A percentile compares a stretch with the other conserved stretches of the same genome.
Evolutionary conservation across 2,797 vertebrate species (phyloP).

Genomic region (Sebastes elongatus): DNA sequence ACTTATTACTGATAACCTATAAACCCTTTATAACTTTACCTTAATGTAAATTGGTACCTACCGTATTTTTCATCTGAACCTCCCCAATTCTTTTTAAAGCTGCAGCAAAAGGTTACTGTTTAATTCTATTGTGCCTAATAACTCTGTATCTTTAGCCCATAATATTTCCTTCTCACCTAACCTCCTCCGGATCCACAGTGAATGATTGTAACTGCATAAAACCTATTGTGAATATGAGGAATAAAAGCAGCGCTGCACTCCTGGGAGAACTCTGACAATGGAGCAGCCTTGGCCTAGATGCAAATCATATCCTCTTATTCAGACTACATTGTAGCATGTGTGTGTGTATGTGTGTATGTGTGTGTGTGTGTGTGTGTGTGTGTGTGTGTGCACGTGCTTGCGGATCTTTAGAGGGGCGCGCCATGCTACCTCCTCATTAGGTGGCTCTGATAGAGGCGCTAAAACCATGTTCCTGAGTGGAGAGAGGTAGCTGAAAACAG

Average conservation of each 20-base stretch:
- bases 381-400: conserved; percentile 6
- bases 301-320: conserved; percentile 70
- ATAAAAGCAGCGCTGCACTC: conserved; percentile 71
- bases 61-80: conserved; percentile 6
- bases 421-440: conserved; percentile 67
- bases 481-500: background rate
- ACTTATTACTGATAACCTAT: background rate
- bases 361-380: background rate
- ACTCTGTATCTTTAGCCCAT: conserved; percentile 32
- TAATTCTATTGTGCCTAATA: conserved; percentile 41
- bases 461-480: conserved; percentile 53
- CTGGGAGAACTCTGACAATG: conserved; percentile 67
- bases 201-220: conserved; percentile 59
- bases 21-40: conserved; percentile 2
- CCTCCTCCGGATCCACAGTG: conserved; percentile 31
- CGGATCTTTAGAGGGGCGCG: conserved; percentile 36
- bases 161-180: conserved; percentile 55
- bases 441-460: conserved; percentile 55
- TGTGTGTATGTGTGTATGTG: background rate
- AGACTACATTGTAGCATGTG: conserved; percentile 5
- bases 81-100: background rate
- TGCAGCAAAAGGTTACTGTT: conserved; percentile 47
- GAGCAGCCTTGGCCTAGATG: conserved; percentile 82
- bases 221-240: conserved; percentile 63
- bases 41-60: background rate